Conservation (phyloP, 1,140 invertebrate genomes). For the Ladona fulva region DNA sequence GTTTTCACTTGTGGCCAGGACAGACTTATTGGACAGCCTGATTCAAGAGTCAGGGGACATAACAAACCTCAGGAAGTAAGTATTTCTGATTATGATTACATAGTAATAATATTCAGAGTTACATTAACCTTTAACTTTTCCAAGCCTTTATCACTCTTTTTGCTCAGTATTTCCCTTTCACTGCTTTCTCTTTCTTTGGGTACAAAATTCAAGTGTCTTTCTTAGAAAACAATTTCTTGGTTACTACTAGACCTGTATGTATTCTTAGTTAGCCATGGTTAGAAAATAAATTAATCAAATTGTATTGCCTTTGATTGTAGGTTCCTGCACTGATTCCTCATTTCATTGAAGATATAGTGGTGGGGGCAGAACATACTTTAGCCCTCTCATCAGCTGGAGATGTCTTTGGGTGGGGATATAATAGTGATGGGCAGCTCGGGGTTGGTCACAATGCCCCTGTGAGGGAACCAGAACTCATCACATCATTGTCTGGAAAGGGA, state of each 20-base stretch:
- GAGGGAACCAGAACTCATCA: constrained; percentile 46
- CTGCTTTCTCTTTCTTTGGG: no score
- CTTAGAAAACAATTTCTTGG: no score
- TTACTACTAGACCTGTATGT: no score
- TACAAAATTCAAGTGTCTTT: no score
- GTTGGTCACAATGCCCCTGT: constrained; percentile 45
- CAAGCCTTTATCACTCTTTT: no score
- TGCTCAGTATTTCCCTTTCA: no score
- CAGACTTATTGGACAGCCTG: constrained; percentile 46
- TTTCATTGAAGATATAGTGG: constrained; percentile 49
- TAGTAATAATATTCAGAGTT: no score
- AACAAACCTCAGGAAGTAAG: constrained; percentile 36
- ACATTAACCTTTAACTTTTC: no score
- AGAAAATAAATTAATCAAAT: not conserved
- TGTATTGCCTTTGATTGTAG: constrained; percentile 23
- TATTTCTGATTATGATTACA: not conserved
- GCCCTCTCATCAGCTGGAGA: constrained; percentile 47
- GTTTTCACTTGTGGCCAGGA: constrained; percentile 56
- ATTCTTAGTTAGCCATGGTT: not conserved
- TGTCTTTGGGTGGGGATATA: constrained; percentile 57
- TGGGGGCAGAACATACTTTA: constrained; percentile 54
- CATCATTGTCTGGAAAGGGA: constrained; percentile 44
- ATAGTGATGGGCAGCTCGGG: constrained; percentile 53
- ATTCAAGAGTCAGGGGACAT: constrained; percentile 36
- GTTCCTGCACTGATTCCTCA: constrained; percentile 40